phyloP scores from a whole-genome alignment of 2,797 vertebrate species.

The Lithobates sylvaticus region DNA sequence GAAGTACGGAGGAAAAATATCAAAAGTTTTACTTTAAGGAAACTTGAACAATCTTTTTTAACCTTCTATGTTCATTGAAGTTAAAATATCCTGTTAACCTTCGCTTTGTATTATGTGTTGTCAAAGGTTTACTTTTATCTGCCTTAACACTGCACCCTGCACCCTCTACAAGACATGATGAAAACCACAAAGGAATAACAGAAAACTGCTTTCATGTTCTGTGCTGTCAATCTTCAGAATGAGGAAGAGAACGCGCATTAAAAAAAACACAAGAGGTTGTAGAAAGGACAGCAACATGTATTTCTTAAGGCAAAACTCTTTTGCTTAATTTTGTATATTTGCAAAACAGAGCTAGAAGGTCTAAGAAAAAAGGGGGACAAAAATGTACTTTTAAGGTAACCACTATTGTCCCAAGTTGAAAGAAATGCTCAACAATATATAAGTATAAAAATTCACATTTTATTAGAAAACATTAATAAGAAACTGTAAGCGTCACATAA shows the following conservation, averaged over 20 bases:
- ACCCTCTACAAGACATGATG: not conserved
- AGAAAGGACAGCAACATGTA: slow-evolving; percentile 16
- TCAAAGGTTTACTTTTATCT: slow-evolving; percentile 20
- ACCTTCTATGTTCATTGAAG: not conserved
- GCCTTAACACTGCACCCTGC: not conserved
- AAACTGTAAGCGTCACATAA: too few species aligned
- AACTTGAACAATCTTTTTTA: slow-evolving; percentile 5
- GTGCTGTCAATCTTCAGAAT: slow-evolving; percentile 6
- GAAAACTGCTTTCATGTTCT: slow-evolving; percentile 30
- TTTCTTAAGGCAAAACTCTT: not conserved
- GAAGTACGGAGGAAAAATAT: not conserved
- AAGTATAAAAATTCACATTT: too few species aligned
- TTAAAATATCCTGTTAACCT: slow-evolving; percentile 9
- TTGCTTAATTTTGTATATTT: too few species aligned
- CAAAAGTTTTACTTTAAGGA: not conserved
- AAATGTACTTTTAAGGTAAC: too few species aligned
- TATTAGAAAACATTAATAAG: too few species aligned
- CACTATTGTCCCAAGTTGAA: too few species aligned
- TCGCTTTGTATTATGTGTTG: slow-evolving; percentile 2
- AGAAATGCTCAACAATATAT: too few species aligned
- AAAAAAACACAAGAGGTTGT: slow-evolving; percentile 12
- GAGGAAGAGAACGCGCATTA: not conserved
- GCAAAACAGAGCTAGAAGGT: too few species aligned
- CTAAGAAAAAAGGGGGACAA: too few species aligned
- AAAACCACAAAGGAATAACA: slow-evolving; percentile 36